Conservation (phyloP, 2,888 invertebrate species). For the Lobophora halterata region DNA sequence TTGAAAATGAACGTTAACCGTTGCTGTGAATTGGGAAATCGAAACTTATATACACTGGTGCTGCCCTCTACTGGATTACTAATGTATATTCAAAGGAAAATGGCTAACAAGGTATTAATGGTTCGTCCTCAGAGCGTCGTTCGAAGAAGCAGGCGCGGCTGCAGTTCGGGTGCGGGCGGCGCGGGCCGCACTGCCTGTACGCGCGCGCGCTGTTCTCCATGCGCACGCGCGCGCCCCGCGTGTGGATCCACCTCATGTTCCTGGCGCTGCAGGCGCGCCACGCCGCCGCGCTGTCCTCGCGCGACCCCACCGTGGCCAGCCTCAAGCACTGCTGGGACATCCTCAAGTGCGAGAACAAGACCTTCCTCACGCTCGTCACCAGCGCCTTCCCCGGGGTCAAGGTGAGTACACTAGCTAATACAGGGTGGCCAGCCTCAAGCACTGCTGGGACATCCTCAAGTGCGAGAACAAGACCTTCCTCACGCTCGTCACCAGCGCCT, state of each 20-base stretch:
- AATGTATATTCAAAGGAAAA: no score
- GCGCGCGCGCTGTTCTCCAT: slow-evolving; percentile 88
- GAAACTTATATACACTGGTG: no score
- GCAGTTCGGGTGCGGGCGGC: slow-evolving; percentile 94
- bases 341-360: slow-evolving; percentile 93
- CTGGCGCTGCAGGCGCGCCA: slow-evolving; percentile 93
- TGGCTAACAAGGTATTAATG: no score
- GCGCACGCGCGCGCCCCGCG: slow-evolving; percentile 90
- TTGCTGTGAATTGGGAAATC: no score
- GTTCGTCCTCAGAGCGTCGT: slow-evolving; percentile 86
- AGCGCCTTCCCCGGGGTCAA: slow-evolving; percentile 95
- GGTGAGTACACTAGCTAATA: slow-evolving; percentile 59
- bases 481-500: not conserved
- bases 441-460: slow-evolving; percentile 85
- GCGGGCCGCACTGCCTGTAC: slow-evolving; percentile 94
- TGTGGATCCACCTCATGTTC: slow-evolving; percentile 98
- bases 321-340: slow-evolving; percentile 97
- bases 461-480: slow-evolving; percentile 77
- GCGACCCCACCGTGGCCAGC: slow-evolving; percentile 90
- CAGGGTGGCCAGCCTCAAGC: slow-evolving; percentile 73
- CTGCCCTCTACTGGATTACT: no score
- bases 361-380: slow-evolving; percentile 94
- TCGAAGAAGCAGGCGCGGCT: slow-evolving; percentile 94
- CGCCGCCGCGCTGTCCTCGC: slow-evolving; percentile 87
- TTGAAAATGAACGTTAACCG: no score